phyloP scores from a whole-genome alignment of 2,888 invertebrate species.

The Chloroclysta siterata region DNA sequence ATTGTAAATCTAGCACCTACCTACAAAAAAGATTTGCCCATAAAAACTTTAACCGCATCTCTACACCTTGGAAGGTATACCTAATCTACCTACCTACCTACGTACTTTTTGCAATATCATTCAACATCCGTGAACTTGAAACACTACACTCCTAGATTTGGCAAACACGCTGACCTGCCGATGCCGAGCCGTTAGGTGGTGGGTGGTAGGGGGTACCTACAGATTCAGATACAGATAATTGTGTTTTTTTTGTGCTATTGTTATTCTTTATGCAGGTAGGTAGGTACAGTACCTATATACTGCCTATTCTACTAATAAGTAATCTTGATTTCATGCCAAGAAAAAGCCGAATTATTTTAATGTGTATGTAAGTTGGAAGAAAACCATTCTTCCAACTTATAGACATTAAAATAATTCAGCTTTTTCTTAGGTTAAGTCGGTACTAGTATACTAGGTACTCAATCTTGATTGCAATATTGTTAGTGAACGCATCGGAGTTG shows the following conservation, averaged over 20 bases:
- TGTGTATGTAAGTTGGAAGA: too few species aligned
- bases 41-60: constrained; percentile 4
- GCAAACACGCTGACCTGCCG: constrained; percentile 17
- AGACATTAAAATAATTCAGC: too few species aligned
- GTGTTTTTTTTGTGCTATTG: neutral
- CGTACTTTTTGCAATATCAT: constrained; percentile 28
- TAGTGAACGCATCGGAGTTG: constrained; percentile 46
- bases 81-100: constrained; percentile 3
- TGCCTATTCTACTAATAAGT: too few species aligned
- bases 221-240: constrained; percentile 2
- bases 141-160: constrained; percentile 19
- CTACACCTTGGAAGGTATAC: neutral
- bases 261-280: neutral
- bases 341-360: neutral
- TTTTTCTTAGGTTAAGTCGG: neutral
- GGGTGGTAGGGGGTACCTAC: neutral
- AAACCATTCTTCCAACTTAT: too few species aligned
- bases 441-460: neutral
- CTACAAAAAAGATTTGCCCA: neutral
- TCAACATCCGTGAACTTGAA: constrained; percentile 34
- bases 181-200: neutral
- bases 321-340: constrained; percentile 12
- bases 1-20: neutral
- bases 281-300: too few species aligned
- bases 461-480: constrained; percentile 33